Percentiles rank a stretch among this genome's conserved stretches.
These are phyloP conservation scores for Tokudaia tokunoshimensis DNA, from an alignment of 2,797 vertebrate genomes.

Conservation along the genomic window DNA sequence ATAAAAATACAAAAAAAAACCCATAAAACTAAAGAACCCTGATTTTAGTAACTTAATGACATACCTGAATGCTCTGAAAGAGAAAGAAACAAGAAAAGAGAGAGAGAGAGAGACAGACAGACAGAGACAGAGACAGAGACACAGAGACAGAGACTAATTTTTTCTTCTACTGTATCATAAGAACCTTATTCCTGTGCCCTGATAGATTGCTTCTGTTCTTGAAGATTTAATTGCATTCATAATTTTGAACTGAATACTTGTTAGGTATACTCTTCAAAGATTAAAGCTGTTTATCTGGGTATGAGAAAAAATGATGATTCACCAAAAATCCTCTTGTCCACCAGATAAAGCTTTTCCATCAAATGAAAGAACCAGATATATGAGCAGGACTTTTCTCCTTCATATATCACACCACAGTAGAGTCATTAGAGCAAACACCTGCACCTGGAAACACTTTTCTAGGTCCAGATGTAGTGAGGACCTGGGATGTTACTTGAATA, in stretches of 20 bases:
- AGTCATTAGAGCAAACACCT: slow-evolving; percentile 59
- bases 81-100: too few relatives aligned
- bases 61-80: neutral
- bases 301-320: slow-evolving; percentile 82
- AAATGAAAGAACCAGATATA: slow-evolving; percentile 65
- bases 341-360: slow-evolving; percentile 79
- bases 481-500: slow-evolving; percentile 24
- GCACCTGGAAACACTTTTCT: slow-evolving; percentile 53
- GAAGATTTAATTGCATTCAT: slow-evolving; percentile 84
- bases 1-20: neutral
- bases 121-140: too few relatives aligned
- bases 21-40: neutral
- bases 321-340: slow-evolving; percentile 77
- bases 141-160: neutral
- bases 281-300: slow-evolving; percentile 82
- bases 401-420: slow-evolving; percentile 3
- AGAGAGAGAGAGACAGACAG: too few relatives aligned
- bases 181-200: neutral
- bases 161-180: neutral
- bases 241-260: slow-evolving; percentile 72
- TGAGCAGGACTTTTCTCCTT: slow-evolving; percentile 68
- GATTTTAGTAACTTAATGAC: neutral
- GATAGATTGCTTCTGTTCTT: slow-evolving; percentile 76
- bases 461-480: slow-evolving; percentile 21
- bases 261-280: slow-evolving; percentile 80